Base-by-base conservation (phyloP, 1,140 invertebrate species). In the Bombus superbus region DNA sequence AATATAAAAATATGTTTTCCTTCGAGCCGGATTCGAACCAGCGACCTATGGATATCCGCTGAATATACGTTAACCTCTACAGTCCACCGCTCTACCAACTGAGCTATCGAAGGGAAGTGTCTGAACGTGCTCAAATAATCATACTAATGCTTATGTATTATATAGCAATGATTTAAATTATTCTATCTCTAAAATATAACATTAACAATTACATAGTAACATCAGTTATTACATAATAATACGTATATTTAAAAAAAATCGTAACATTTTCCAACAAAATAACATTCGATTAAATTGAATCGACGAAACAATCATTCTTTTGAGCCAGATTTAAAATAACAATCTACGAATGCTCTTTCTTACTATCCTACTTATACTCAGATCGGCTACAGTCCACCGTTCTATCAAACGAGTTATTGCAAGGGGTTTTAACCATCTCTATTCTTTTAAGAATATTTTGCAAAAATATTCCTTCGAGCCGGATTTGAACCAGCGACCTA, bases 71-170 rank as follows among this genome's bases (percentile, higher is more conserved):
- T 5, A 82, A 66, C 81, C 78, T 22, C 97, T 98, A 97, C 97
- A 97, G 97, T 97, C 97, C 97, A 97, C 97, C 97, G 97, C 97
- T 97, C 97, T 97, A 97, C 97, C 97, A 97, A 97, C 97, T 97
- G 97, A 97, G 97, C 97, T 97, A 97, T 97, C 97, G 97, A 97
- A 97, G 97, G 97, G 35, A 83, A 66, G 35, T 81, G 79, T 0
- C 0, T 8, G 6, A 2, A 25, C 2, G 3, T 40, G 5, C 1
- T 35, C 38, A 62, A 75, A 64, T 53, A 47, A n/a, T 0, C 1
- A 0, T 4, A 4, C 18, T 47, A 9, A 9, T 15, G 0, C 1
- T 2, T 9, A 4, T 0, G 0, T 10, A 38, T 2, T 1, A 13
- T 35, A 10, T 35, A 18, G n/a, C 0, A 53, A 64, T n/a, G 1